Evolutionary conservation across 1,140 invertebrate species (phyloP).

Genomic region (Penaeus vannamei): DNA sequence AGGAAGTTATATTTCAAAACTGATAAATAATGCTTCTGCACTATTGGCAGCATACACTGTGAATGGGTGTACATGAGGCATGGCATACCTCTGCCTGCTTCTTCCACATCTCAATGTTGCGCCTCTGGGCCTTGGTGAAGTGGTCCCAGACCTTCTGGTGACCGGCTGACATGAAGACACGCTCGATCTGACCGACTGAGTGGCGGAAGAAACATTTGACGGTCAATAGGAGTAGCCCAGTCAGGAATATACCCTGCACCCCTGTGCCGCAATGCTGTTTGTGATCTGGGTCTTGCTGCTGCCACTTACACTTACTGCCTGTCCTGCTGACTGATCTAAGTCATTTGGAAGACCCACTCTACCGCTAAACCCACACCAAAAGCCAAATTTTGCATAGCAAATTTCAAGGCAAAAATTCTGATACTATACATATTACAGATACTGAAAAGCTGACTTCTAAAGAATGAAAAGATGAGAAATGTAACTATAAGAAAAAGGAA

Average conservation of each 20-base stretch:
- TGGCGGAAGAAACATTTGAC: constrained; percentile 67
- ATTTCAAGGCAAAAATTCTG: too few species aligned
- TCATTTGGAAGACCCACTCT: constrained; percentile 26
- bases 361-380: constrained; percentile 11
- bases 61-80: constrained; percentile 35
- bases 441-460: too few species aligned
- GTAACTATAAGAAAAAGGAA: neutral
- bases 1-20: too few species aligned
- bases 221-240: constrained; percentile 61
- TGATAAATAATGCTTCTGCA: too few species aligned
- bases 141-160: constrained; percentile 99
- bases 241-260: constrained; percentile 72
- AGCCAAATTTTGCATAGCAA: neutral
- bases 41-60: neutral
- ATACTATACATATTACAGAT: too few species aligned
- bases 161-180: constrained; percentile 92
- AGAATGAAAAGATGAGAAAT: neutral
- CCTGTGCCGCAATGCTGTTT: constrained; percentile 23
- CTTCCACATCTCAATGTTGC: constrained; percentile 98
- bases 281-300: constrained; percentile 23
- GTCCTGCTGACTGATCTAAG: constrained; percentile 62
- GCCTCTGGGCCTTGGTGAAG: constrained; percentile 98
- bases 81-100: constrained; percentile 93
- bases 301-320: constrained; percentile 60
- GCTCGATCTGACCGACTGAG: constrained; percentile 96